phyloP scores from a whole-genome alignment of 2,888 invertebrate species.

The Aphrophora alni region DNA sequence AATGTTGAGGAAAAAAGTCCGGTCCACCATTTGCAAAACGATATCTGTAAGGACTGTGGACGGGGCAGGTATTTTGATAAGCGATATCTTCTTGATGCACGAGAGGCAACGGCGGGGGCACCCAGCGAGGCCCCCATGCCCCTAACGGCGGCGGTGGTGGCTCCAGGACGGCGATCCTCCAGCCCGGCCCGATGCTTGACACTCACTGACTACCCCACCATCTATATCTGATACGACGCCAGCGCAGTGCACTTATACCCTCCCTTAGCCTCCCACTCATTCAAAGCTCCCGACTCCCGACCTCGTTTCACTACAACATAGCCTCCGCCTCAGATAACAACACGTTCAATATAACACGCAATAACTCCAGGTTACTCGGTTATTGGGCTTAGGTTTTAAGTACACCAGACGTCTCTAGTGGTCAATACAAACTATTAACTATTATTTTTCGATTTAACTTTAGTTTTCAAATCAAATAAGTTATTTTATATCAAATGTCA shows the following conservation, averaged over 20 bases:
- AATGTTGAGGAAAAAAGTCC: conserved; percentile 42
- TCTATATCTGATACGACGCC: conserved; percentile 30
- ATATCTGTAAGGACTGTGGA: conserved; percentile 77
- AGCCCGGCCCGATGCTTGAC: conserved; percentile 49
- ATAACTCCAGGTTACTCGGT: neutral
- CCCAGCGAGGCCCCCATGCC: conserved; percentile 46
- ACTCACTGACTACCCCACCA: conserved; percentile 44
- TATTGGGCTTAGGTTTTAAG: neutral
- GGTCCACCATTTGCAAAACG: conserved; percentile 63
- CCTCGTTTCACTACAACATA: conserved; percentile 15
- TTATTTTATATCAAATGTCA: too few relatives aligned
- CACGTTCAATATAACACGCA: neutral
- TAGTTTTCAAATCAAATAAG: too few relatives aligned
- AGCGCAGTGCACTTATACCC: neutral
- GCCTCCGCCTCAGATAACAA: neutral
- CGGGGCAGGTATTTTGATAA: conserved; percentile 65
- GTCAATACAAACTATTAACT: too few relatives aligned
- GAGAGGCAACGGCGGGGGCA: conserved; percentile 53
- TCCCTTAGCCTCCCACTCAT: conserved; percentile 9
- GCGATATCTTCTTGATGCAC: conserved; percentile 56
- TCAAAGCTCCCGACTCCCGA: conserved; percentile 16
- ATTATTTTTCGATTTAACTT: too few relatives aligned
- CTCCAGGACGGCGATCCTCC: conserved; percentile 46
- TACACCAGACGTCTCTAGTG: neutral
- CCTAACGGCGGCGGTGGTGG: conserved; percentile 44